These are phyloP conservation scores for Mimumesa dahlbomi DNA, from an alignment of 2,888 invertebrate species.

Conservation along the genomic window DNA sequence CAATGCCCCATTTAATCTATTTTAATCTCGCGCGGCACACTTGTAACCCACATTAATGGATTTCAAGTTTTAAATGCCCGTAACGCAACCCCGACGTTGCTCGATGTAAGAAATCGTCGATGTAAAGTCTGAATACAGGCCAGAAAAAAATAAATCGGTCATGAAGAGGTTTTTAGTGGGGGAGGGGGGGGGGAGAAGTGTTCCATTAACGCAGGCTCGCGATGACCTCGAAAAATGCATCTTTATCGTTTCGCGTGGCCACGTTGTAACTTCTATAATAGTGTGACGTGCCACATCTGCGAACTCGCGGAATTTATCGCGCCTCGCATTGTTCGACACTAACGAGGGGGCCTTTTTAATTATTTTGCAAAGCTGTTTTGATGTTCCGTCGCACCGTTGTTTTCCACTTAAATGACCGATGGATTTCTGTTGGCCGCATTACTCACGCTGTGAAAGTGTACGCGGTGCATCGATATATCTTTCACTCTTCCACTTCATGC, in stretches of 20 bases:
- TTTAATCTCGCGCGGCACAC: no score
- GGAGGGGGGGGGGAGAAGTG: neutral
- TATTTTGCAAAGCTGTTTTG: slow-evolving; percentile 33
- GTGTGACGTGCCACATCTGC: slow-evolving; percentile 33
- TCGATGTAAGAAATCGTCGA: neutral
- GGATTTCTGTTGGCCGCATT: slow-evolving; percentile 16
- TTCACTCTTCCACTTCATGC: neutral
- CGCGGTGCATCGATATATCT: slow-evolving; percentile 9
- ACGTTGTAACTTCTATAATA: neutral
- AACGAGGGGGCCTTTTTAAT: slow-evolving; percentile 45
- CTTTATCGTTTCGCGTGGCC: neutral
- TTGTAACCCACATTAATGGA: no score
- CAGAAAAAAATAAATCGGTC: neutral
- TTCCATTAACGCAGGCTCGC: neutral
- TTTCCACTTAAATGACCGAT: neutral
- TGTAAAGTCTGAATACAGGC: neutral
- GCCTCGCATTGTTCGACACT: slow-evolving; percentile 42
- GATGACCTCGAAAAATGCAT: slow-evolving; percentile 16
- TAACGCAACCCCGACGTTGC: no score
- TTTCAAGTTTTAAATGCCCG: no score
- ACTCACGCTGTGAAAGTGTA: slow-evolving; percentile 31
- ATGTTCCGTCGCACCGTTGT: slow-evolving; percentile 2
- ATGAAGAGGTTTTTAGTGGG: no score
- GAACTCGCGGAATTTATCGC: slow-evolving; percentile 37
- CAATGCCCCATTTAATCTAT: no score